These are phyloP conservation scores for Lathamus discolor DNA, from an alignment of 2,113 vertebrate genomes.

Conservation along the genomic window DNA sequence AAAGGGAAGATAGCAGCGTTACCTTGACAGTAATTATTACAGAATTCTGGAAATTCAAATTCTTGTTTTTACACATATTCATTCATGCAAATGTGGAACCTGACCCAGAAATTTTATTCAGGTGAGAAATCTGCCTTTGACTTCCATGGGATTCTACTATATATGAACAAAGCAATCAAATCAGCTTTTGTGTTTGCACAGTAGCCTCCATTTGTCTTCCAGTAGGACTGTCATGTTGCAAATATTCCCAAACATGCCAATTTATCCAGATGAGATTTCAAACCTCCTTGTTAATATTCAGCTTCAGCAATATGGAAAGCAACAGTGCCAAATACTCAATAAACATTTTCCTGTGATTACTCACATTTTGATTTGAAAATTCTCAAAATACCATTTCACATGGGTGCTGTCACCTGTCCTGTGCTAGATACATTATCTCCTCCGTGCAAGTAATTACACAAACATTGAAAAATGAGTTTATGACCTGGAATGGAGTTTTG, in stretches of 20 bases:
- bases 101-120: constrained; percentile 25
- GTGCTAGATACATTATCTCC: neutral
- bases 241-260: neutral
- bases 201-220: neutral
- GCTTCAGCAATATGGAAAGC: neutral
- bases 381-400: neutral
- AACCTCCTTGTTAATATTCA: constrained; percentile 6
- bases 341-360: neutral
- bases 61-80: neutral
- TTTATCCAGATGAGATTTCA: neutral
- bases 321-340: neutral
- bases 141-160: neutral
- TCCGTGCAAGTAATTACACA: neutral
- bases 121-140: constrained; percentile 5
- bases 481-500: neutral
- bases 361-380: constrained; percentile 6
- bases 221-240: neutral
- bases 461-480: neutral
- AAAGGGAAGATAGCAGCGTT: neutral
- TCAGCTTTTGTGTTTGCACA: neutral
- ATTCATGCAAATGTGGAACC: constrained; percentile 10
- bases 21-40: neutral
- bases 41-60: constrained; percentile 12
- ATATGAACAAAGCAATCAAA: neutral
- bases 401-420: neutral